These are phyloP conservation scores for Ibycter americanus DNA, from an alignment of 2,797 vertebrate species.

Conservation along the genomic window DNA sequence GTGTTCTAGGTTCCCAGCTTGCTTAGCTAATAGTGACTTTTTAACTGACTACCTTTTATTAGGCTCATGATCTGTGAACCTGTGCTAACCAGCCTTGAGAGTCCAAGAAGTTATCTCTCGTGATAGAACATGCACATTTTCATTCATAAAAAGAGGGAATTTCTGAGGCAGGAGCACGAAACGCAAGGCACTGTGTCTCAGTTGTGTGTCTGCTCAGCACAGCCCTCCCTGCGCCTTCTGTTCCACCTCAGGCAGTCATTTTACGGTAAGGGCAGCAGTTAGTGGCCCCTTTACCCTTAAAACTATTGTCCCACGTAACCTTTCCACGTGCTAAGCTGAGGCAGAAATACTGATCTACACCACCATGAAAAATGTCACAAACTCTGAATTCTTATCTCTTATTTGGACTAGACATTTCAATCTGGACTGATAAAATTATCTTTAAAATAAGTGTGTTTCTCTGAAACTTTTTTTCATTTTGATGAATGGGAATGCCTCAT, in stretches of 20 bases:
- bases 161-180: not conserved
- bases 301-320: not conserved
- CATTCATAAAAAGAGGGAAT: not conserved
- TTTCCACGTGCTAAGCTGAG: not conserved
- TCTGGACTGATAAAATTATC: not conserved
- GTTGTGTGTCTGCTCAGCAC: not conserved
- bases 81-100: not conserved
- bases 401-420: not conserved
- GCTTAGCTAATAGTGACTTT: not conserved
- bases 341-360: not conserved
- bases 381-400: not conserved
- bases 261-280: not conserved
- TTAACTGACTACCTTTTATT: not conserved
- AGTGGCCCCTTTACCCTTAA: not conserved
- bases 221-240: not conserved
- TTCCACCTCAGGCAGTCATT: not conserved
- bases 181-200: not conserved
- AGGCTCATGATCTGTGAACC: not conserved
- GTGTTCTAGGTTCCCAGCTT: not conserved
- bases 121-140: not conserved
- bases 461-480: not conserved
- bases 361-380: not conserved
- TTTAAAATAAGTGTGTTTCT: not conserved
- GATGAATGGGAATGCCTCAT: not conserved
- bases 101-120: not conserved